Conservation (phyloP, 2,797 vertebrate genomes). For the Poliocrania exsul region DNA sequence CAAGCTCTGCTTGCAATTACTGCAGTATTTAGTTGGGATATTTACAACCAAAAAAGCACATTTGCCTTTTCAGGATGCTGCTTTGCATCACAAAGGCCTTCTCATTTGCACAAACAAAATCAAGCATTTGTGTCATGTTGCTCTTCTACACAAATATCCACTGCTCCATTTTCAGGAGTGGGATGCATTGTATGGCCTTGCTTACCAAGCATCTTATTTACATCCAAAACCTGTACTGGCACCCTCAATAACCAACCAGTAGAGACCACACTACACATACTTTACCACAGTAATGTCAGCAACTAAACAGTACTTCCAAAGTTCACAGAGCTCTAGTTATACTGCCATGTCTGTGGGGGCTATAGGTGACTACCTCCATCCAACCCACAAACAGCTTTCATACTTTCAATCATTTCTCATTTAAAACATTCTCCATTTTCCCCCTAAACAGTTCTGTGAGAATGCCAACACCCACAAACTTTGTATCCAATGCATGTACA, state of each 20-base stretch:
- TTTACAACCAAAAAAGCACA: slow-evolving; percentile 63
- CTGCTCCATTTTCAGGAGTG: slow-evolving; percentile 29
- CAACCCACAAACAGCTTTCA: background rate
- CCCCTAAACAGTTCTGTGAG: fast-evolving
- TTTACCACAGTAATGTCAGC: background rate
- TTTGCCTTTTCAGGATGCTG: slow-evolving; percentile 64
- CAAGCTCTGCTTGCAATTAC: slow-evolving; percentile 71
- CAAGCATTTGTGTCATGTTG: slow-evolving; percentile 53
- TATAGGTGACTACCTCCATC: background rate
- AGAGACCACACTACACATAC: background rate
- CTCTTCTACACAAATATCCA: slow-evolving; percentile 52
- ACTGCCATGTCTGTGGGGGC: background rate
- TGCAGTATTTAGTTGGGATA: slow-evolving; percentile 56
- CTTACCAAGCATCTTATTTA: background rate
- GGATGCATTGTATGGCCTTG: background rate
- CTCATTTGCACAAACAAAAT: slow-evolving; percentile 71
- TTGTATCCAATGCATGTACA: fast-evolving
- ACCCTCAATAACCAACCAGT: background rate
- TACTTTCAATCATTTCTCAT: background rate
- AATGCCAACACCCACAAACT: background rate
- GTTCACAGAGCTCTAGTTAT: background rate
- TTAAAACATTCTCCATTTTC: background rate
- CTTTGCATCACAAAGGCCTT: slow-evolving; percentile 74
- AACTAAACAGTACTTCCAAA: background rate
- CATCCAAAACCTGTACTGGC: background rate